Evolutionary conservation across 2,113 vertebrate species (phyloP), one percentile per base, ranked within the genome.

Genomic region (Pteronura brasiliensis): DNA sequence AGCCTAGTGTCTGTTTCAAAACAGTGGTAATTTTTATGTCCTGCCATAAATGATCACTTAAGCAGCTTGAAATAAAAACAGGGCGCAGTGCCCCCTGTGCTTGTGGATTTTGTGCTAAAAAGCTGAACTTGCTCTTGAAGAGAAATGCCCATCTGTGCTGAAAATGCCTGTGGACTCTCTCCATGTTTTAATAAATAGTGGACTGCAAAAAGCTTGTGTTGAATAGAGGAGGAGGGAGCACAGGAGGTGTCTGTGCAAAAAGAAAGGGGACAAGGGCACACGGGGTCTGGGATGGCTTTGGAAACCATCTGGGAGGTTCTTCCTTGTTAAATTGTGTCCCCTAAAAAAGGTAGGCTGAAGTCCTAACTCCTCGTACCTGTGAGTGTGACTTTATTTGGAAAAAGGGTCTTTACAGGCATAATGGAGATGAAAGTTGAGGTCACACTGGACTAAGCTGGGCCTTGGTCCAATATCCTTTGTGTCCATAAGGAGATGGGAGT

Each of bases 11-110:
- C 82, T 86, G 39, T 98, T 97, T 96, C 97, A 88, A 97, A 97
- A 95, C 95, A 97, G 95, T 92, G 93, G 87, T 96, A 74, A 97
- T 97, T 98, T 97, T 98, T 96, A 96, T 97, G 87, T 31, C 31
- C 49, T 87, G 67, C 87, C 31, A 57, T 98, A 97, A 98, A 93
- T 93, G 95, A 96, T 95, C 97, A 95, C 95, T 98, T 97, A 97
- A 96, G 67, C 42, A 97, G 59, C 92, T 80, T 93, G 86, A 93
- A 90, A 97, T 69, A 74, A 93, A 72, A 88, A 42, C 15, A 74
- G 93, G 77, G 39, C 63, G 71, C 3, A 9, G 9, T 63, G 34
- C 3, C 65, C 34, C 25, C 59, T 13, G 42, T 80, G 93, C 86
- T 44, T 69, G 34, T 89, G 91, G n/a, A 47, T 12, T 79, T 94